Conservation (phyloP, 2,113 vertebrate genomes). For the Archocentrus centrarchus region DNA sequence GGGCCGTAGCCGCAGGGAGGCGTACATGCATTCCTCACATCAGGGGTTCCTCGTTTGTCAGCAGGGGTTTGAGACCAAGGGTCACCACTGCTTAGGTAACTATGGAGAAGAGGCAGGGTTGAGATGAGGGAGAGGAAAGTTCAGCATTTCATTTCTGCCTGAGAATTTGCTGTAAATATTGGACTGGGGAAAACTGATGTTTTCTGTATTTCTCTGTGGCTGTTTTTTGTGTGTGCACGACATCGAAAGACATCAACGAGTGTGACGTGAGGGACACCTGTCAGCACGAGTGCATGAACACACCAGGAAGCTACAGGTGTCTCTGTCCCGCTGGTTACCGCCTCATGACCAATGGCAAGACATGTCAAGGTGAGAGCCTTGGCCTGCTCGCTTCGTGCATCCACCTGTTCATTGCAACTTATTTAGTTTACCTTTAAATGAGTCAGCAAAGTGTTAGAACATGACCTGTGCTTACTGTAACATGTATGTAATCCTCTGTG, state of each 20-base stretch:
- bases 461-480: not conserved
- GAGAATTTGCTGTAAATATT: not conserved
- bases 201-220: conserved; percentile 6
- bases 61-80: conserved; percentile 87
- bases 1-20: conserved; percentile 75
- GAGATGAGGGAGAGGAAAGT: conserved; percentile 40
- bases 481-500: too few relatives aligned
- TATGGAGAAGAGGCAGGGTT: conserved; percentile 77
- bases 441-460: not conserved
- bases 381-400: not conserved
- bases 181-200: not conserved
- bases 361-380: conserved; percentile 89
- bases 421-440: not conserved
- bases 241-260: conserved; percentile 90
- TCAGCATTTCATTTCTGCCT: not conserved
- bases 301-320: conserved; percentile 91
- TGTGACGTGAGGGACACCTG: conserved; percentile 91
- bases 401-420: not conserved
- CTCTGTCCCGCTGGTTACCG: conserved; percentile 90
- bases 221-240: conserved; percentile 31
- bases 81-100: conserved; percentile 92
- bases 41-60: conserved; percentile 78
- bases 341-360: conserved; percentile 91
- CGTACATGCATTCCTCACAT: not conserved
- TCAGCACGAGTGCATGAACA: conserved; percentile 96